Evolutionary conservation across 1,140 invertebrate genomes (phyloP), one percentile per base, ranked within the genome.

Genomic region (Physella acuta): DNA sequence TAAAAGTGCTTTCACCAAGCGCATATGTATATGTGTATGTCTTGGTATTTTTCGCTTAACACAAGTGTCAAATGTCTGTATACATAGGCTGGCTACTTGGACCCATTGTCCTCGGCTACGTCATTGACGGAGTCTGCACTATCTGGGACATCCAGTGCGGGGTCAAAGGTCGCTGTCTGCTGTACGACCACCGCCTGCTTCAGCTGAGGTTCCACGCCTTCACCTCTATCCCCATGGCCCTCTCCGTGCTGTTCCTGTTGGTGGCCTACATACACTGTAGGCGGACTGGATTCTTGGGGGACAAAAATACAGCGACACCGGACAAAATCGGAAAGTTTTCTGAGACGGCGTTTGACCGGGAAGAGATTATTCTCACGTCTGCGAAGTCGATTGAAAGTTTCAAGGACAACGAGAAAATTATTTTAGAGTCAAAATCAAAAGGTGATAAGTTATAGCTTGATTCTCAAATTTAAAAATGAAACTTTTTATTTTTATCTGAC

Each of bases 161-260:
- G 0, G 61, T 52, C 26, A 44, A 30, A 37, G 70, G 73, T 17
- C 33, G 36, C 2, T 74, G 73, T 33, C 64, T 59, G 0, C 36
- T 63, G 8, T 74, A 74, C 36, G 70, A 74, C 55, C 68, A 64
- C 55, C 31, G 69, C 34, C 55, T 59, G 31, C 52, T 71, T 36
- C n/a, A 64, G 30, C 30, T 58, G 0, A 67, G 64, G n/a, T 17
- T 73, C 3, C 68, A 73, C 37, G 63, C 63, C 20, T 51, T 33
- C 34, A 28, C 28, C 2, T 36, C 17, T 34, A 20, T 53, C 14
- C 39, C 28, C 0, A 4, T 65, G 3, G 44, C 26, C 1, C 20
- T 24, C 53, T 51, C 62, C 0, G 16, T 65, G 4, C 1, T 52
- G 26, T 65, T 30, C 30, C 30, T 36, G 2, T 16, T 2, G 20